Percentiles rank a stretch among this genome's conserved stretches.
Evolutionary conservation across 2,888 invertebrate genomes (phyloP).

Genomic region (Saturnia japonica): DNA sequence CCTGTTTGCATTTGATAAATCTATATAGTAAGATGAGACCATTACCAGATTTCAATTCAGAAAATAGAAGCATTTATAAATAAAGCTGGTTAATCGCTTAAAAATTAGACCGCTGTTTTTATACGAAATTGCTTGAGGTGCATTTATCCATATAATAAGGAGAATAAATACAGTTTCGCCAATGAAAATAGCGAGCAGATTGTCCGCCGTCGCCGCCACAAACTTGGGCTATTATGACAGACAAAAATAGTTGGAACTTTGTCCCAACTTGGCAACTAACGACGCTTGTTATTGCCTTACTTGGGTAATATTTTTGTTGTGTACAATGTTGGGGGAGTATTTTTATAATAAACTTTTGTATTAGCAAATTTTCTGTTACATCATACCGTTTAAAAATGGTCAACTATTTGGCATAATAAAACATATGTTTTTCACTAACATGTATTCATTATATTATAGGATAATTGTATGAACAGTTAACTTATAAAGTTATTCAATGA

Average conservation of each 20-base stretch:
- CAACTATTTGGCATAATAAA: background rate
- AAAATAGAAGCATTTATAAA: background rate
- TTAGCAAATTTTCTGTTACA: conserved; percentile 50
- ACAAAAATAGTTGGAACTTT: conserved; percentile 76
- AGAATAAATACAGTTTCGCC: conserved; percentile 51
- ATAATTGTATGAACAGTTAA: too few species aligned
- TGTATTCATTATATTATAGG: too few species aligned
- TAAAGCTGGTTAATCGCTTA: background rate
- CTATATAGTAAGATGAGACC: background rate
- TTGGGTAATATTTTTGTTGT: conserved; percentile 75
- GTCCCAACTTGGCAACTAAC: conserved; percentile 64
- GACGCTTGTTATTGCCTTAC: conserved; percentile 76
- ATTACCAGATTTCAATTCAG: background rate
- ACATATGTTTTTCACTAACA: background rate
- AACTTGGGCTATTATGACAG: conserved; percentile 78
- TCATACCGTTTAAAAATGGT: background rate
- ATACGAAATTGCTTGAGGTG: conserved; percentile 10
- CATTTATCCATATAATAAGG: conserved; percentile 36
- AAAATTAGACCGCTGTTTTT: conserved; percentile 14
- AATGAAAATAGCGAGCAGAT: conserved; percentile 59
- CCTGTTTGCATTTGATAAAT: background rate
- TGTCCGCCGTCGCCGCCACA: conserved; percentile 47
- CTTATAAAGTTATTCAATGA: too few species aligned
- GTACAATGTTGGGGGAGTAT: conserved; percentile 61
- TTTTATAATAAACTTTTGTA: conserved; percentile 68